phyloP scores from a whole-genome alignment of 2,797 vertebrate genomes.

The Toxotes lorentzi region DNA sequence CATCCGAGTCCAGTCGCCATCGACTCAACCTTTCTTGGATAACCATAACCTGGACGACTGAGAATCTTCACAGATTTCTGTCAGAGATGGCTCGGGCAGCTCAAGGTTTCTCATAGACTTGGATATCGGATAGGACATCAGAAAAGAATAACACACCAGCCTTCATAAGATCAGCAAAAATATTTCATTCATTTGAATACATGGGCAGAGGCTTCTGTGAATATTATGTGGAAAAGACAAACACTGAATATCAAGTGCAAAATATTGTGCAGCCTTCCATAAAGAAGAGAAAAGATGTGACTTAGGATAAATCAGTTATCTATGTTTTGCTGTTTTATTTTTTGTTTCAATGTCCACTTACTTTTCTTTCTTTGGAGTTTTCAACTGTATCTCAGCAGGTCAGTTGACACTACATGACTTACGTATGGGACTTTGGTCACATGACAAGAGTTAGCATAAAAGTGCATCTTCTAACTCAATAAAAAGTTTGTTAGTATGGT shows the following conservation, averaged over 20 bases:
- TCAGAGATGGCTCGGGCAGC: neutral
- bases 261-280: neutral
- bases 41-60: too few species aligned
- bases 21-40: too few species aligned
- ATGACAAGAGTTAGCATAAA: neutral
- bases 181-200: too few species aligned
- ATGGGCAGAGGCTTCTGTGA: neutral
- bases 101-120: too few species aligned
- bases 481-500: constrained; percentile 44
- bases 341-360: neutral
- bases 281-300: neutral
- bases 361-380: neutral
- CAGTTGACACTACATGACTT: neutral
- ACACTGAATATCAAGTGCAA: too few species aligned
- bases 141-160: neutral
- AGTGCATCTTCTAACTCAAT: constrained; percentile 1
- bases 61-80: neutral
- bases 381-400: neutral
- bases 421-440: neutral
- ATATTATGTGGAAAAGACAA: too few species aligned
- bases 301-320: neutral
- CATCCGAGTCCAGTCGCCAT: too few species aligned
- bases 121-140: neutral
- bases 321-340: too few species aligned
- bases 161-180: neutral